A percentile compares a stretch with the other conserved stretches of the same genome.
phyloP scores from a whole-genome alignment of 2,797 vertebrate species.

The Megaceryle alcyon region DNA sequence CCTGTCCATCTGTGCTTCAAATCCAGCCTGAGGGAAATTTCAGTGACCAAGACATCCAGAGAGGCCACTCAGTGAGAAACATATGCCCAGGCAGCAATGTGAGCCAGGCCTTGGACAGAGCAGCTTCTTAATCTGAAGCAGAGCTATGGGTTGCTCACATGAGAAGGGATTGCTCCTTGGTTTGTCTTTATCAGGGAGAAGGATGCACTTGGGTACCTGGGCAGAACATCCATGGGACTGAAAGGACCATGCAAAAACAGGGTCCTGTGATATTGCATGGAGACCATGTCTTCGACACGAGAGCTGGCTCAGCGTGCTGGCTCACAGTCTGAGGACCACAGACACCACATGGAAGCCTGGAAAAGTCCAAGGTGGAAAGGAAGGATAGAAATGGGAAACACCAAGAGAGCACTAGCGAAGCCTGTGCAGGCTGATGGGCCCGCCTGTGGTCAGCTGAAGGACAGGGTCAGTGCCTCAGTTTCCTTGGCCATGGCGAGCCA shows the following conservation, averaged over 20 bases:
- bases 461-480: neutral
- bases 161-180: neutral
- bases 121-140: neutral
- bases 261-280: rapidly evolving
- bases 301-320: rapidly evolving
- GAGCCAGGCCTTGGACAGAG: neutral
- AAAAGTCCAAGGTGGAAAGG: neutral
- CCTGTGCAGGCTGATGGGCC: neutral
- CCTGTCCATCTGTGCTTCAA: neutral
- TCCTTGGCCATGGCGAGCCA: neutral
- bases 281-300: neutral
- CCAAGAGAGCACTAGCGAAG: neutral
- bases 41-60: neutral
- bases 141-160: neutral
- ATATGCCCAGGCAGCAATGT: neutral
- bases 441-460: neutral
- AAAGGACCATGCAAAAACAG: neutral
- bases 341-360: neutral
- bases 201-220: rapidly evolving
- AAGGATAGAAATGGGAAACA: neutral
- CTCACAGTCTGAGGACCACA: neutral
- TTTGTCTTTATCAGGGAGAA: neutral
- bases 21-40: neutral
- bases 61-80: neutral
- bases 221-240: neutral